Evolutionary conservation across 2,113 vertebrate species (phyloP).

Genomic region (Phalacrocorax carbo): DNA sequence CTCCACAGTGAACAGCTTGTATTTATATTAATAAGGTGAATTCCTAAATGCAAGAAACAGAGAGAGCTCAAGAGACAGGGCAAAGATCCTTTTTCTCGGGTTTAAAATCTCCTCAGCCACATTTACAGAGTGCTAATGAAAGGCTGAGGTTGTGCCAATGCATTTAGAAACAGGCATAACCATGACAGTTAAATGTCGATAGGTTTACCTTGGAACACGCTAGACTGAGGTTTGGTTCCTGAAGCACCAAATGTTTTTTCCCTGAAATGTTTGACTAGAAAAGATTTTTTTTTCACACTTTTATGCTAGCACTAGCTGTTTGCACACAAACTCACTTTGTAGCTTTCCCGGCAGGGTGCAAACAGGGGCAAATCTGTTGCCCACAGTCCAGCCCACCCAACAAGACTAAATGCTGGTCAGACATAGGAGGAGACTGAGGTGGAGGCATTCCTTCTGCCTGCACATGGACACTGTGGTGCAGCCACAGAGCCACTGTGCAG

Average conservation of each 20-base stretch:
- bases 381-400: neutral
- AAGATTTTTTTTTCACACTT: neutral
- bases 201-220: neutral
- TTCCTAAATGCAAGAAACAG: constrained; percentile 18
- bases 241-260: neutral
- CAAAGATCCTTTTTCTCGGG: neutral
- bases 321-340: neutral
- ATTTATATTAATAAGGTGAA: constrained; percentile 23
- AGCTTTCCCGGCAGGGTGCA: constrained; percentile 6
- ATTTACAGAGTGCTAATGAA: constrained; percentile 23
- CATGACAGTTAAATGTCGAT: neutral
- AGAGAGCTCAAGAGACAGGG: neutral
- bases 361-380: neutral
- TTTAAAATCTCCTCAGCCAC: constrained; percentile 19
- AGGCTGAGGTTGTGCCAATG: neutral
- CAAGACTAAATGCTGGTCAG: neutral
- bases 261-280: constrained; percentile 1
- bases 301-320: neutral
- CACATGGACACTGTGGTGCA: rapidly evolving
- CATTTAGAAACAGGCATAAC: neutral
- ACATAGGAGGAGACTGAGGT: neutral
- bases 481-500: neutral
- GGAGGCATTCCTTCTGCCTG: neutral
- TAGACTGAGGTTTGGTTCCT: neutral
- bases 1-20: neutral